Evolutionary conservation across 2,888 invertebrate genomes (phyloP).

Genomic region (Andrena trimmerana): DNA sequence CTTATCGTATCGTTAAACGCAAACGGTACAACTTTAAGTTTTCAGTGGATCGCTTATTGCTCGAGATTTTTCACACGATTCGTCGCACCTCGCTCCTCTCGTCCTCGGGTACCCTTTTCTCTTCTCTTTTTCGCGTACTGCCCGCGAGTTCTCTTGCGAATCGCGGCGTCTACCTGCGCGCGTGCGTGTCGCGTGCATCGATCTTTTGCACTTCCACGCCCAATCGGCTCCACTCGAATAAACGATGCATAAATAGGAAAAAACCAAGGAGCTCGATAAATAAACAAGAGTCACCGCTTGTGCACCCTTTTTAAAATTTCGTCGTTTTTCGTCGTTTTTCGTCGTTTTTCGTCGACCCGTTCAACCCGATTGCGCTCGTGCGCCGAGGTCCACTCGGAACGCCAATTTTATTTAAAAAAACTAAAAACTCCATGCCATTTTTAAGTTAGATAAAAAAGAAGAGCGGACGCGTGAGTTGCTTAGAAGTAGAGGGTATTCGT

Average conservation of each 20-base stretch:
- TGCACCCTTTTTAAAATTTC: neutral
- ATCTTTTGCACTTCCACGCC: constrained; percentile 6
- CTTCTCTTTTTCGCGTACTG: neutral
- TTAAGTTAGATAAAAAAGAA: neutral
- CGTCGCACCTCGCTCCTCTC: constrained; percentile 46
- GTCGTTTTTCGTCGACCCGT: neutral
- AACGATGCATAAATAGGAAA: constrained; percentile 13
- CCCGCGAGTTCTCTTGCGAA: neutral
- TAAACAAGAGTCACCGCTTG: constrained; percentile 24
- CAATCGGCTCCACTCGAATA: neutral
- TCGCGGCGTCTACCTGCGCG: constrained; percentile 12
- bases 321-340: neutral
- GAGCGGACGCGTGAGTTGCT: neutral
- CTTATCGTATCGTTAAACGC: constrained; percentile 57
- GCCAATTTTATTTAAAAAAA: neutral
- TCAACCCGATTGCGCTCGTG: neutral
- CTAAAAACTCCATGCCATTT: neutral
- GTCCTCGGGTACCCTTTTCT: neutral
- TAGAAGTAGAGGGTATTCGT: neutral
- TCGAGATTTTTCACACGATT: constrained; percentile 77
- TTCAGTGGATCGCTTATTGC: constrained; percentile 81
- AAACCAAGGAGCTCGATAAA: constrained; percentile 19
- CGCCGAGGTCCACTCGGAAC: neutral
- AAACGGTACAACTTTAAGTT: constrained; percentile 69
- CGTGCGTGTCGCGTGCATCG: neutral